These are phyloP conservation scores for Pseudomyrmex concolor DNA, from an alignment of 1,140 invertebrate genomes.

Conservation along the genomic window DNA sequence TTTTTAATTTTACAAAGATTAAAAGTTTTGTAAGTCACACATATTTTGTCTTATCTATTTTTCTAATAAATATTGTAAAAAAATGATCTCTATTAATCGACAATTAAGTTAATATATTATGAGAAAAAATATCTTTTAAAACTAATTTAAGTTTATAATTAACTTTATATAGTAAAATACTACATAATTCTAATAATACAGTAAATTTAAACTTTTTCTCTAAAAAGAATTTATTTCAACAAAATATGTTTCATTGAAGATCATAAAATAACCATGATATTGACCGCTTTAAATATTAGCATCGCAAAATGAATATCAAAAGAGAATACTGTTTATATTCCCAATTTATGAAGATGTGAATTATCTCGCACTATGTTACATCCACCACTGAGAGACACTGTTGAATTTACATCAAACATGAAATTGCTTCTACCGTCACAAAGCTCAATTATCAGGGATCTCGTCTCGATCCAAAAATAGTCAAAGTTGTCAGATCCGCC, in stretches of 20 bases:
- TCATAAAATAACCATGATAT: not conserved
- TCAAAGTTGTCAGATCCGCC: slow-evolving; percentile 19
- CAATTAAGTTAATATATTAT: too few species aligned
- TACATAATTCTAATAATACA: too few species aligned
- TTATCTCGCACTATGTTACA: not conserved
- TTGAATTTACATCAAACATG: slow-evolving; percentile 34
- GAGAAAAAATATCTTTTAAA: too few species aligned
- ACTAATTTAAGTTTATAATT: too few species aligned
- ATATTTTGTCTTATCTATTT: too few species aligned
- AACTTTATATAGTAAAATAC: too few species aligned
- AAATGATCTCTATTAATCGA: too few species aligned
- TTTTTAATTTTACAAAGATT: too few species aligned
- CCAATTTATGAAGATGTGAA: slow-evolving; percentile 10
- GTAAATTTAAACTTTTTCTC: too few species aligned
- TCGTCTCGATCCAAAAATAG: slow-evolving; percentile 17
- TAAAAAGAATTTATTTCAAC: slow-evolving; percentile 1
- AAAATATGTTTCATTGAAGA: slow-evolving; percentile 25
- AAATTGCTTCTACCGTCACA: slow-evolving; percentile 27
- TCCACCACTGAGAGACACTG: not conserved
- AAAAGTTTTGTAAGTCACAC: too few species aligned
- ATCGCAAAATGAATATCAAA: not conserved
- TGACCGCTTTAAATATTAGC: not conserved
- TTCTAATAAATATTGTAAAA: too few species aligned
- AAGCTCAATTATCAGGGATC: slow-evolving; percentile 22
- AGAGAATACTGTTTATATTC: slow-evolving; percentile 22